A percentile compares a stretch with the other conserved stretches of the same genome.
phyloP scores from a whole-genome alignment of 2,113 vertebrate genomes.

The Spizaetus ornatus region DNA sequence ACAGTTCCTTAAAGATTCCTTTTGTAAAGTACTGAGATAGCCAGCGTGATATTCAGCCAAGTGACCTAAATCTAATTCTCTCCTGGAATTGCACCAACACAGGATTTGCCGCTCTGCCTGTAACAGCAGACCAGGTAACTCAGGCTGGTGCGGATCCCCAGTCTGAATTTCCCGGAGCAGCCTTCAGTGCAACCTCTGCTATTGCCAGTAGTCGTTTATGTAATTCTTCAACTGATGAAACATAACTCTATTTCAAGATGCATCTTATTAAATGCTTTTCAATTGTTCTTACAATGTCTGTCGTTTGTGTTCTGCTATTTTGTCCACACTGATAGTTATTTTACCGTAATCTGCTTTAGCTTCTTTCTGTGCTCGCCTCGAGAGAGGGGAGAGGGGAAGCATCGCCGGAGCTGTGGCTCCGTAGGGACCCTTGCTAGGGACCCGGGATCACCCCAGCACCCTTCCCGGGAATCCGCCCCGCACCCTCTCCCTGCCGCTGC shows the following conservation, averaged over 20 bases:
- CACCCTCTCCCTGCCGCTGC: background rate
- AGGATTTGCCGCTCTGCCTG: background rate
- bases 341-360: background rate
- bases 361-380: background rate
- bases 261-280: background rate
- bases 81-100: too few species aligned
- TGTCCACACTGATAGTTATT: background rate
- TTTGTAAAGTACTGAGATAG: background rate
- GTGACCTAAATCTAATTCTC: background rate
- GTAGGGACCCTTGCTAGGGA: background rate
- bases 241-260: background rate
- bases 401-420: background rate
- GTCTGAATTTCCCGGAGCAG: background rate
- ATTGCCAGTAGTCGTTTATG: background rate
- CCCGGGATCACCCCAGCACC: background rate
- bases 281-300: background rate
- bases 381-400: background rate
- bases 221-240: background rate
- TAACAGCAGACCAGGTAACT: background rate
- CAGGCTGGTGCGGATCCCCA: background rate
- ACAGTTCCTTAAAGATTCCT: background rate
- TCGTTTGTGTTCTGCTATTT: background rate
- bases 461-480: rapidly evolving
- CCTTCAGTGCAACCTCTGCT: background rate
- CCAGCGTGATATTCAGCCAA: background rate